Conservation (phyloP, 2,113 vertebrate genomes). For the Cephalopholis sonnerati region DNA sequence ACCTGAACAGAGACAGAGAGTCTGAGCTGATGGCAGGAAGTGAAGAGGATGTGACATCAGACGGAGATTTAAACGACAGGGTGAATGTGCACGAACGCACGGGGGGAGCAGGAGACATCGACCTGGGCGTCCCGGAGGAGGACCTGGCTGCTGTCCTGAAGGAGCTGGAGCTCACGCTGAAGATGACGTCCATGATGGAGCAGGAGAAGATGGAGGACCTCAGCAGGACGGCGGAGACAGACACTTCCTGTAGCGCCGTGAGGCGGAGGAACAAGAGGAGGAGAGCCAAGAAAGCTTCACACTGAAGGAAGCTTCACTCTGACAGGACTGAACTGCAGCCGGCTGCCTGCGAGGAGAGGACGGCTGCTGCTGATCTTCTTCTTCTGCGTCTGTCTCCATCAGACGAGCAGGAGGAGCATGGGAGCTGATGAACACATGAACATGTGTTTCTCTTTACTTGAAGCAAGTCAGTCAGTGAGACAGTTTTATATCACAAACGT, state of each 20-base stretch:
- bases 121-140: conserved; percentile 43
- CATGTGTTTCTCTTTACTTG: conserved; percentile 15
- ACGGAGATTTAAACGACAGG: not conserved
- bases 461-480: not conserved
- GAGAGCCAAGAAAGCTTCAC: conserved; percentile 54
- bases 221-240: not conserved
- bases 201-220: conserved; percentile 59
- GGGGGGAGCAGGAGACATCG: not conserved
- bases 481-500: not conserved
- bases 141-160: conserved; percentile 49
- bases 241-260: conserved; percentile 54
- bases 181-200: conserved; percentile 50
- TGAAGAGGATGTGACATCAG: not conserved
- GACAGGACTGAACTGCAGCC: not conserved
- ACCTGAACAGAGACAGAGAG: conserved; percentile 6
- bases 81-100: not conserved
- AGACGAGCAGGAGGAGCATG: not conserved
- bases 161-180: conserved; percentile 69
- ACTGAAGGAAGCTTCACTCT: too few species aligned
- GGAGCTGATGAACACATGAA: not conserved
- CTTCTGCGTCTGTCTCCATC: not conserved
- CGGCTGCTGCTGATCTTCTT: not conserved
- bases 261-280: conserved; percentile 85
- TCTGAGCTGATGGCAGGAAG: not conserved
- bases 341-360: too few species aligned